Evolutionary conservation across 35 echinoderm and acorn worm species (phyloP).

Genomic region (Patiria miniata): DNA sequence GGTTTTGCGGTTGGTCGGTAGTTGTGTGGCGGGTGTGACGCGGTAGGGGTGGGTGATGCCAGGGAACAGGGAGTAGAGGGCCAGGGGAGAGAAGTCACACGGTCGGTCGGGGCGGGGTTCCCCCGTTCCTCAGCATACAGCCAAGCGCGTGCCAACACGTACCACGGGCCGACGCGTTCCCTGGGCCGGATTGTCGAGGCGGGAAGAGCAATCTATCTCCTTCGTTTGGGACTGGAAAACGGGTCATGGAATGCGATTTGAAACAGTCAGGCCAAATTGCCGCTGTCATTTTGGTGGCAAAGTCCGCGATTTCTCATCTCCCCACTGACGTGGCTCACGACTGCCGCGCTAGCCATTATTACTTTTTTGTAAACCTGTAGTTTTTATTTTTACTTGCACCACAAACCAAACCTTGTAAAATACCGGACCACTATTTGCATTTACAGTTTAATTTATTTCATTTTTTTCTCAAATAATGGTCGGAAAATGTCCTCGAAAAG

Average conservation of each 20-base stretch:
- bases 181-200: neutral
- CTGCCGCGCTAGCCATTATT: no score
- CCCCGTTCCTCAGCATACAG: neutral
- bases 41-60: neutral
- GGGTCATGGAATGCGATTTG: conserved; percentile 4
- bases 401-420: no score
- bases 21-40: neutral
- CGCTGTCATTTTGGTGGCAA: no score
- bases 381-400: no score
- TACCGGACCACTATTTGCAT: no score
- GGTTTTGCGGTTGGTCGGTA: conserved; percentile 29
- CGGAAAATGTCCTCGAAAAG: no score
- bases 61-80: neutral
- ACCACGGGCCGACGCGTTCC: neutral
- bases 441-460: no score
- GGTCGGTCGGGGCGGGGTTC: neutral
- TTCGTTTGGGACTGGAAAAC: neutral
- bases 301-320: no score
- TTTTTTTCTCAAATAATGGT: no score
- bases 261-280: neutral
- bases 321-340: no score
- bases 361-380: no score
- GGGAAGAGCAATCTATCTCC: conserved; percentile 1
- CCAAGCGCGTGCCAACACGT: conserved; percentile 22
- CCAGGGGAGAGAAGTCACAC: neutral